These are phyloP conservation scores for Ceratosolen fusciceps DNA, from an alignment of 1,140 invertebrate species.

Conservation along the genomic window DNA sequence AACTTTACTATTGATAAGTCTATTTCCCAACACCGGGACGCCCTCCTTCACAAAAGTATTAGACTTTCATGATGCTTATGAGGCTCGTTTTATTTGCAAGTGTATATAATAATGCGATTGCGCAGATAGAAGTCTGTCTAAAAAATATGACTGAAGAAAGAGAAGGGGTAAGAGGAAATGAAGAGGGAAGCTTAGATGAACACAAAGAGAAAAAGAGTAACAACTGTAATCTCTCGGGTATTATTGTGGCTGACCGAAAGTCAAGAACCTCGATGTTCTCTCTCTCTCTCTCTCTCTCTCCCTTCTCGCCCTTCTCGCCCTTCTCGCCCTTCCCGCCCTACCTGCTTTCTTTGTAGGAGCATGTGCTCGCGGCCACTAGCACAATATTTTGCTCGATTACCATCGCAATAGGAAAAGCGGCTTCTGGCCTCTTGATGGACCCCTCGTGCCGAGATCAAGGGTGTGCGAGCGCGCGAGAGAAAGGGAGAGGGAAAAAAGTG, in stretches of 20 bases:
- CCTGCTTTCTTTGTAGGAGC: constrained; percentile 5
- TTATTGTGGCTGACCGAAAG: constrained; percentile 55
- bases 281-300: neutral
- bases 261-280: constrained; percentile 58
- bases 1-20: constrained; percentile 36
- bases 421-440: constrained; percentile 40
- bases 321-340: neutral
- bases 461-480: constrained; percentile 31
- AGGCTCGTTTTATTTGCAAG: constrained; percentile 3
- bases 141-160: constrained; percentile 50
- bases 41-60: constrained; percentile 10
- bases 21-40: constrained; percentile 15
- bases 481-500: constrained; percentile 33
- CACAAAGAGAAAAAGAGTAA: constrained; percentile 38
- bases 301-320: neutral
- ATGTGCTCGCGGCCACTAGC: constrained; percentile 63
- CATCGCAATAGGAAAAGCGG: constrained; percentile 63
- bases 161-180: constrained; percentile 50
- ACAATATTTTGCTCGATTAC: constrained; percentile 70
- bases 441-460: constrained; percentile 42
- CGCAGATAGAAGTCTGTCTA: constrained; percentile 25
- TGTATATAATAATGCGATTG: constrained; percentile 41
- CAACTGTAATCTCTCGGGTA: constrained; percentile 56
- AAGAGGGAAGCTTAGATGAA: constrained; percentile 31
- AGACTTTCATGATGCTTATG: constrained; percentile 35